Base-by-base conservation (phyloP, 92 coral and sea anemone genomes). In the Zoanthus solanderi region DNA sequence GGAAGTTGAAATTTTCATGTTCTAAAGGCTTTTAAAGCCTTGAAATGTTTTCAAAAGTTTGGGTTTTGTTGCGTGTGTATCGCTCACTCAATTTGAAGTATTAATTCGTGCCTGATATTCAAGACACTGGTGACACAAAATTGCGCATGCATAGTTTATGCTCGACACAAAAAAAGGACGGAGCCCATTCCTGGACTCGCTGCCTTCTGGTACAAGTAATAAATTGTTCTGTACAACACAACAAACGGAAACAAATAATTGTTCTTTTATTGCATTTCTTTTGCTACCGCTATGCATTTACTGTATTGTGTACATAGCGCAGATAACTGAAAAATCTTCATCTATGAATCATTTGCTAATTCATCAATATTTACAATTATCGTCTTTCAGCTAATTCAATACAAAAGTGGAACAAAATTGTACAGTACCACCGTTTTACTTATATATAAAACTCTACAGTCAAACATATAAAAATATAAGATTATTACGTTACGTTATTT, bases 381-480 rank as follows among this genome's bases (percentile, higher is more conserved):
- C 29, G 7, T 63, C n/a, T 63, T 63, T 63, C 69, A 63, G 29
- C 6, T 17, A 16, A 13, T 63, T 63, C 2, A 37, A 37, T 63
- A 63, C 69, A 63, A 63, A 23, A 45, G 53, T 74, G 12, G 23
- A 9, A 9, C 53, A 47, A 34, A 0, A 74, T 28, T 2, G 56
- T 0, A 7, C 78, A 12, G 32, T 14, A 42, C 57, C 53, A 74
- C 54, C 5, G 17, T 42, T 34, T 44, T 45, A 44, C 10, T 23
- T 23, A 48, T 45, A 34, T 74, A n/a, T 79, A 81, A 71, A 66
- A 81, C 45, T 81, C 58, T 63, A 45, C 47, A 45, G 85, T 18
- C 34, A 74, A 32, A 66, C 63, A 63, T 81, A 42, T 81, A 81
- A 81, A 81, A 81, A 81, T 65, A 81, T 45, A 78, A 45, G 58